Percentiles rank a stretch among this genome's conserved stretches.
Conservation (phyloP, 1,140 invertebrate species). For the Atta texana region DNA sequence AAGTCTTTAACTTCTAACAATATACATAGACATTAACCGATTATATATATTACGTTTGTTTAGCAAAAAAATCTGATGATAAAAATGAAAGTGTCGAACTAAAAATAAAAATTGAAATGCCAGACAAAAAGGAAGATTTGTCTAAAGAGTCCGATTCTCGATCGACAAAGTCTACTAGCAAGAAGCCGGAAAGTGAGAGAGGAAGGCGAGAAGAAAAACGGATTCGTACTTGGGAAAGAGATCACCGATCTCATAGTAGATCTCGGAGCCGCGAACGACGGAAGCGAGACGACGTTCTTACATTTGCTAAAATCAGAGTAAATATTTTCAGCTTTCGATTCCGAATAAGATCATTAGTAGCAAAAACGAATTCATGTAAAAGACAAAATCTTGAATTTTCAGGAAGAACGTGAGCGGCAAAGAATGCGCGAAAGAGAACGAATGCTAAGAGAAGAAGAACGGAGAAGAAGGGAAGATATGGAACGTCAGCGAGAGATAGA, state of each 20-base stretch:
- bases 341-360: not conserved
- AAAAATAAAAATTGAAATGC: slow-evolving; percentile 76
- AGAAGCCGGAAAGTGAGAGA: slow-evolving; percentile 83
- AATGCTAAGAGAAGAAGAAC: slow-evolving; percentile 91
- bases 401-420: slow-evolving; percentile 93
- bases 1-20: not conserved
- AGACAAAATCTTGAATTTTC: slow-evolving; percentile 45
- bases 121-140: slow-evolving; percentile 81
- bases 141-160: slow-evolving; percentile 82
- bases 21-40: not conserved
- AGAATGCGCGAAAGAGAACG: slow-evolving; percentile 92
- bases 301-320: slow-evolving; percentile 90
- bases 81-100: slow-evolving; percentile 74
- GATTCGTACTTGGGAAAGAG: slow-evolving; percentile 82
- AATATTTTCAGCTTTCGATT: slow-evolving; percentile 65
- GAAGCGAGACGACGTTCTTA: slow-evolving; percentile 87
- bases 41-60: slow-evolving; percentile 25
- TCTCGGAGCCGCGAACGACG: slow-evolving; percentile 83
- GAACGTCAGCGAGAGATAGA: slow-evolving; percentile 92
- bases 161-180: slow-evolving; percentile 83
- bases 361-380: not conserved
- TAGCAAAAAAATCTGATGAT: slow-evolving; percentile 81
- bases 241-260: slow-evolving; percentile 79
- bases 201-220: slow-evolving; percentile 83
- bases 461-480: slow-evolving; percentile 90